Base-by-base conservation (phyloP, 2,113 vertebrate species). In the Alethe castanea region DNA sequence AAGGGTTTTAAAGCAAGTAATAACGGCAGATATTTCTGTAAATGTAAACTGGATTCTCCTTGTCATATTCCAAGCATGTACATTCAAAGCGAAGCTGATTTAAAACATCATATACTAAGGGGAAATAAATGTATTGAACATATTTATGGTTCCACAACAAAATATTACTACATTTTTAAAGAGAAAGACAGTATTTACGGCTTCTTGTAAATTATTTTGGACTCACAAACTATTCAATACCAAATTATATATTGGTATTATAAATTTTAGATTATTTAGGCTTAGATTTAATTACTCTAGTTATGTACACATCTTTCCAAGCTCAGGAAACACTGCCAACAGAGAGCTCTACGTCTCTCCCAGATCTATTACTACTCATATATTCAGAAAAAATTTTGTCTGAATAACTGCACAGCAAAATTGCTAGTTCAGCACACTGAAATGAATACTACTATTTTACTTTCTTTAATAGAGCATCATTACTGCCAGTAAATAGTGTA, bases 191-290 rank as follows among this genome's bases (percentile, higher is more conserved):
- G 45, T 29, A 59, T 86, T 88, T 92, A 83, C 67, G 93, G 47
- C 16, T 77, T 62, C 64, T 66, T 24, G 5, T 33, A 80, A 65
- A 65, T 83, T 93, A 83, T 88, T 86, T 57, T 81, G 64, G 77
- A 64, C 52, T 92, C 76, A 74, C 33, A 64, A 92, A 61, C 80
- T 45, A 72, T 67, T 90, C 44, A 89, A 36, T 69, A 48, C 25
- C 26, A 52, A 52, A 85, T 26, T 92, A 81, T 52, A 87, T 40
- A 81, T 33, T 71, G 47, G 42, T 72, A 90, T 62, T 73, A 90
- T 81, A 96, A 96, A 92, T 4, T 28, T 28, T 31, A 91, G 62
- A 85, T 91, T 90, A 92, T 78, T 77, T 85, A 86, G 44, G 42
- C 38, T 92, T 76, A 88, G 66, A 96, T 56, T 77, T 93, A 92